A percentile compares a stretch with the other conserved stretches of the same genome.
Conservation (phyloP, 2,888 invertebrate species). For the Rhagonycha fulva region DNA sequence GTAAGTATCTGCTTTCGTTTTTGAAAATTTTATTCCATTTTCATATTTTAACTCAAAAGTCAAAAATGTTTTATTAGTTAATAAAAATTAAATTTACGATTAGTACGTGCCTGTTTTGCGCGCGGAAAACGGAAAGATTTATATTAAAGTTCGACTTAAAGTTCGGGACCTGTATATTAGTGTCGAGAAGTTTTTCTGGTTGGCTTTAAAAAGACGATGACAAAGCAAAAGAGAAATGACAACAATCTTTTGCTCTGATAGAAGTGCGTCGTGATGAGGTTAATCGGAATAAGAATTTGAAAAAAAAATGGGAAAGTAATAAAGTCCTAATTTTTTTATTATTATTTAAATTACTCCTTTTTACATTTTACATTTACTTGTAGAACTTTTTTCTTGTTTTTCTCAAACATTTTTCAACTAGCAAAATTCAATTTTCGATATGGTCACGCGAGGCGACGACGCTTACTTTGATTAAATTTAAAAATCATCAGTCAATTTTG, state of each 20-base stretch:
- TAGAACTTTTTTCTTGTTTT: not conserved
- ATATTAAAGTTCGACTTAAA: not conserved
- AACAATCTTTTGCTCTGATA: constrained; percentile 1
- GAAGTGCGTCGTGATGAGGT: not conserved
- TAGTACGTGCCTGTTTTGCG: not conserved
- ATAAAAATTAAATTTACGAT: not conserved
- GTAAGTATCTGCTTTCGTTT: constrained; percentile 57
- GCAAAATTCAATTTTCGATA: no score
- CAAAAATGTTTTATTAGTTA: not conserved
- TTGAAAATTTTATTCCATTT: not conserved
- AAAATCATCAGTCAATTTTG: not conserved
- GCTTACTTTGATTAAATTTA: not conserved
- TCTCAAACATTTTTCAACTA: not conserved
- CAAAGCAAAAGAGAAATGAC: constrained; percentile 3
- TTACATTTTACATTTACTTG: not conserved
- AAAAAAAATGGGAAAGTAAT: not conserved
- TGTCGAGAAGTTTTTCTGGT: not conserved
- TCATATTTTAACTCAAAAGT: not conserved
- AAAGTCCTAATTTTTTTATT: not conserved
- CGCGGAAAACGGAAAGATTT: not conserved
- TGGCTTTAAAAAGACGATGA: not conserved
- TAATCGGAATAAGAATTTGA: constrained; percentile 1
- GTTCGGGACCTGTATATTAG: not conserved
- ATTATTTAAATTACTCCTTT: not conserved
- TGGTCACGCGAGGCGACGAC: no score